These are phyloP conservation scores for Hypena proboscidalis DNA, from an alignment of 2,888 invertebrate species.

Conservation along the genomic window DNA sequence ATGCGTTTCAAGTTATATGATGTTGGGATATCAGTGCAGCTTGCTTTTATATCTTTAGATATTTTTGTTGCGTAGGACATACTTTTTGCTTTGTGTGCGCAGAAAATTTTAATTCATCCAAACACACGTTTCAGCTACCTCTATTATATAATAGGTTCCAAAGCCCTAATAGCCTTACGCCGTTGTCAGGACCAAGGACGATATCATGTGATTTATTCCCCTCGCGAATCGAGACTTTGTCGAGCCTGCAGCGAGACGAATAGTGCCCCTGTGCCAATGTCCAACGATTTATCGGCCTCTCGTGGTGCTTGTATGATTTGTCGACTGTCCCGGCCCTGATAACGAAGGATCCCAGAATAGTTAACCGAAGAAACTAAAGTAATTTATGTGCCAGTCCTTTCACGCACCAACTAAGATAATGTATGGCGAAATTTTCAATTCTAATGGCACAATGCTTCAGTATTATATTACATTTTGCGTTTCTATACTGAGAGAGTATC, in stretches of 20 bases:
- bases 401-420: conserved; percentile 3
- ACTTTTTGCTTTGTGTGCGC: no score
- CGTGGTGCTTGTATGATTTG: conserved; percentile 59
- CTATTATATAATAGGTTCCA: background rate
- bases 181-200: conserved; percentile 47
- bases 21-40: no score
- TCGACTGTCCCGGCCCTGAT: conserved; percentile 47
- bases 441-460: no score
- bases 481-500: no score
- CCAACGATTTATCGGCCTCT: conserved; percentile 64
- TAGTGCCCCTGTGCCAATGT: conserved; percentile 57
- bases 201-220: conserved; percentile 66
- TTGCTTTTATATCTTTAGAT: no score
- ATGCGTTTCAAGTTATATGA: no score
- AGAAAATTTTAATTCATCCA: no score
- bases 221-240: conserved; percentile 66
- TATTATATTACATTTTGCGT: background rate
- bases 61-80: no score
- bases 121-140: no score
- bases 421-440: conserved; percentile 1
- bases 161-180: conserved; percentile 2
- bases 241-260: conserved; percentile 63
- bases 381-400: conserved; percentile 29
- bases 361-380: conserved; percentile 14
- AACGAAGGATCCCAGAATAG: conserved; percentile 40